A percentile compares a stretch with the other conserved stretches of the same genome.
phyloP scores from a whole-genome alignment of 1,140 invertebrate genomes.

The Nephila pilipes region DNA sequence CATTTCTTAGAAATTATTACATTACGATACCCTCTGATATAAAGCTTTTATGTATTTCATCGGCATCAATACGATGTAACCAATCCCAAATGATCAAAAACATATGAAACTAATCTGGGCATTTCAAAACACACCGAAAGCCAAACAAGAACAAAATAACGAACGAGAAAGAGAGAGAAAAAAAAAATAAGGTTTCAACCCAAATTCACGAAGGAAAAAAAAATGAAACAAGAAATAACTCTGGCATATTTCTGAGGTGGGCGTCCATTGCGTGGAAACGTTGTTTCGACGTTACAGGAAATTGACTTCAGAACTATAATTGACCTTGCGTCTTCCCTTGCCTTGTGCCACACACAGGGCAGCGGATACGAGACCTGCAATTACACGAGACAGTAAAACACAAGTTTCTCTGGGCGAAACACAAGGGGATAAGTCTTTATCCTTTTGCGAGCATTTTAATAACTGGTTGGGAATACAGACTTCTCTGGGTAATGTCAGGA shows the following conservation, averaged over 20 bases:
- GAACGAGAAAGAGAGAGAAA: not conserved
- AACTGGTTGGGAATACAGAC: conserved; percentile 23
- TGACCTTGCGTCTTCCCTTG: conserved; percentile 24
- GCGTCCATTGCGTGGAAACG: conserved; percentile 33
- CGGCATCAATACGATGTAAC: no score
- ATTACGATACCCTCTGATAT: no score
- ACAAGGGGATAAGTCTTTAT: conserved; percentile 2
- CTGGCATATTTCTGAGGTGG: conserved; percentile 54
- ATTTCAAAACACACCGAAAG: no score
- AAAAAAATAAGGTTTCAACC: conserved; percentile 10
- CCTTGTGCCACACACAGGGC: conserved; percentile 49
- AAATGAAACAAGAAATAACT: not conserved
- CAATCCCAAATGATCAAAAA: no score
- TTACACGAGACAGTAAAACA: conserved; percentile 68
- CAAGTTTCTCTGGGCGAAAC: conserved; percentile 49
- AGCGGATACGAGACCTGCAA: conserved; percentile 62
- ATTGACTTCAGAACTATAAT: conserved; percentile 72
- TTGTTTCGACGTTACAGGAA: conserved; percentile 70
- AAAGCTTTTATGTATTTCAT: no score
- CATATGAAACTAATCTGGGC: no score
- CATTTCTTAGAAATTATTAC: no score
- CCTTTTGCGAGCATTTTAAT: conserved; percentile 60
- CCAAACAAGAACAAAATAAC: no score
- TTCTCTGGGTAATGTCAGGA: not conserved
- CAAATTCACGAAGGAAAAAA: not conserved